These are phyloP conservation scores for Odontamblyopus rebecca DNA, from an alignment of 2,797 vertebrate genomes.

Conservation along the genomic window DNA sequence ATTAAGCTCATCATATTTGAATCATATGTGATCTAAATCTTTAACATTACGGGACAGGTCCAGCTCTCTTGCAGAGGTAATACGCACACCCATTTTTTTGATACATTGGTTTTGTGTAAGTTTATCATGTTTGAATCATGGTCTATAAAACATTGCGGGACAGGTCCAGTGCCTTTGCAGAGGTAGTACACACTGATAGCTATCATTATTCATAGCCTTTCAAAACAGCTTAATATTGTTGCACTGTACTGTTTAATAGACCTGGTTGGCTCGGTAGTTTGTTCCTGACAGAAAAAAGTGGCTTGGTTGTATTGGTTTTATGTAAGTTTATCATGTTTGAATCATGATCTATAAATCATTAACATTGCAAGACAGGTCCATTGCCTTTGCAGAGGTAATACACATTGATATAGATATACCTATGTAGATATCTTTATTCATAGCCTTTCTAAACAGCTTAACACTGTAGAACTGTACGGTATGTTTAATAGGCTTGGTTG, in stretches of 20 bases:
- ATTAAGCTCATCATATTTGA: background rate
- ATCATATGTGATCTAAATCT: background rate
- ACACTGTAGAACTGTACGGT: background rate
- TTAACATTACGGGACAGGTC: background rate
- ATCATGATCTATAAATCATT: background rate
- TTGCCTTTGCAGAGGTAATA: background rate
- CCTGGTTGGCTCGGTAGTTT: background rate
- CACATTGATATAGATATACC: background rate
- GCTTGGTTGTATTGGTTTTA: slow-evolving; percentile 9
- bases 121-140: background rate
- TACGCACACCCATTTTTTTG: no score
- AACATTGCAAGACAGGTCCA: background rate
- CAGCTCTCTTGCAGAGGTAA: background rate
- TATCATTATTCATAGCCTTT: background rate
- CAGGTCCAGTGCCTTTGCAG: background rate
- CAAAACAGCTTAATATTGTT: background rate
- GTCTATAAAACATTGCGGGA: background rate
- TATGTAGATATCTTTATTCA: background rate
- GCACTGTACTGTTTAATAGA: slow-evolving; percentile 7
- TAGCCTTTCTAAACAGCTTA: background rate
- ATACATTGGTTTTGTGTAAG: no score
- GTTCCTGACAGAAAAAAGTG: slow-evolving; percentile 41
- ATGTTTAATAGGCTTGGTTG: slow-evolving; percentile 17
- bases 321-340: background rate
- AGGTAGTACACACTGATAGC: background rate